A percentile compares a stretch with the other conserved stretches of the same genome.
phyloP scores from a whole-genome alignment of 2,888 invertebrate genomes.

The Augiades crinisus region DNA sequence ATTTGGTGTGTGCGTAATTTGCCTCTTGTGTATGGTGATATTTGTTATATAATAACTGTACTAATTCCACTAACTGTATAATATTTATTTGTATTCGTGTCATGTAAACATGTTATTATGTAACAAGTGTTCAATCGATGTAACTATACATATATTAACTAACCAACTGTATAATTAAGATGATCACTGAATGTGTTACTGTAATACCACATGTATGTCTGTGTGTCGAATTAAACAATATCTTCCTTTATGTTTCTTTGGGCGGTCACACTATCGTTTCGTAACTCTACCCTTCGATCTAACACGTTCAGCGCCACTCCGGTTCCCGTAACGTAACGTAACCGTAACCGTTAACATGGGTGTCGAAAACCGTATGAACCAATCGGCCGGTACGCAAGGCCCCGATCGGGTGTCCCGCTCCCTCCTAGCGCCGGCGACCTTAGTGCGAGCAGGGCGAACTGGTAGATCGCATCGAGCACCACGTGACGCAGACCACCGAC shows the following conservation, averaged over 20 bases:
- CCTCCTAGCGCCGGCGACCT: slow-evolving; percentile 64
- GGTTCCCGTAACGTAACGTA: slow-evolving; percentile 55
- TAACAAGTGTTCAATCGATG: slow-evolving; percentile 52
- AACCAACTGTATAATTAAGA: slow-evolving; percentile 33
- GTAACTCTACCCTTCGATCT: slow-evolving; percentile 40
- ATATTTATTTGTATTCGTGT: slow-evolving; percentile 21
- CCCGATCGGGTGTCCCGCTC: slow-evolving; percentile 50
- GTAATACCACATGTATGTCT: slow-evolving; percentile 40
- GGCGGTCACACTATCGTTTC: slow-evolving; percentile 15
- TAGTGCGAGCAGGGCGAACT: slow-evolving; percentile 91
- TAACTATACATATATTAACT: slow-evolving; percentile 37
- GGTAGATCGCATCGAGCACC: slow-evolving; percentile 96
- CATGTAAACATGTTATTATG: slow-evolving; percentile 51
- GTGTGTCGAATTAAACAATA: slow-evolving; percentile 37
- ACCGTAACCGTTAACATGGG: too few species aligned
- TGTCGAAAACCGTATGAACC: slow-evolving; percentile 70
- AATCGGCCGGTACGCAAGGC: slow-evolving; percentile 57
- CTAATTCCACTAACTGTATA: slow-evolving; percentile 13
- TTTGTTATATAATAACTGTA: slow-evolving; percentile 60
- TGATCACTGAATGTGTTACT: slow-evolving; percentile 47
- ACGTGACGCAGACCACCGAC: slow-evolving; percentile 92
- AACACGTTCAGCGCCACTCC: slow-evolving; percentile 54
- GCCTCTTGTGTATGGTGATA: slow-evolving; percentile 67
- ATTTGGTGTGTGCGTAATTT: slow-evolving; percentile 79
- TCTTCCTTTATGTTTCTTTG: slow-evolving; percentile 32